Evolutionary conservation across 1,140 invertebrate species (phyloP).

Genomic region (Micrasema longulum): DNA sequence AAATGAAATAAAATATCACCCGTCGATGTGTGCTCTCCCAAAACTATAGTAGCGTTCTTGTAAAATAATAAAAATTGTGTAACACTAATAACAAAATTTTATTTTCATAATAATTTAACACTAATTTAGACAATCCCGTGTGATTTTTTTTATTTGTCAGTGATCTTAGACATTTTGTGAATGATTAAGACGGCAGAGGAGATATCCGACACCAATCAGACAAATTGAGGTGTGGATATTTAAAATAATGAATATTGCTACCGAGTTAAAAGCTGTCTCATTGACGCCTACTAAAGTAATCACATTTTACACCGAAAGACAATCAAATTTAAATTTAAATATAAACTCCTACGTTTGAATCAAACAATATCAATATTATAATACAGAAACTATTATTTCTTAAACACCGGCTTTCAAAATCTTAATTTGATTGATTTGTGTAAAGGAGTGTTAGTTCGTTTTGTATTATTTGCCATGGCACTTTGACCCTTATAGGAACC

Average conservation of each 20-base stretch:
- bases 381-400: constrained; percentile 8
- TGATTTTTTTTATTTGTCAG: no score
- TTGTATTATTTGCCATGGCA: constrained; percentile 1
- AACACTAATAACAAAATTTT: no score
- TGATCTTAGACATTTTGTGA: no score
- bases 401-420: constrained; percentile 1
- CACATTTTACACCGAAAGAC: neutral
- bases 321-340: constrained; percentile 7
- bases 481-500: constrained; percentile 6
- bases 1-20: no score
- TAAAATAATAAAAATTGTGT: no score
- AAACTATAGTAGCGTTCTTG: no score
- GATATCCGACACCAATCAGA: neutral
- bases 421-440: constrained; percentile 22
- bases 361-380: constrained; percentile 7
- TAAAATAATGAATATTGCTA: neutral
- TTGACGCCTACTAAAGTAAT: constrained; percentile 3
- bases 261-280: constrained; percentile 1
- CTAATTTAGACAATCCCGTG: no score
- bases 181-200: no score
- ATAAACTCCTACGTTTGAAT: constrained; percentile 5
- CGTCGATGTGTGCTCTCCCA: no score
- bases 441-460: constrained; percentile 8
- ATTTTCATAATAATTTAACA: no score
- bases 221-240: constrained; percentile 1